Evolutionary conservation across 2,797 vertebrate genomes (phyloP), one percentile per base, ranked within the genome.

Genomic region (Sebastes cheni): DNA sequence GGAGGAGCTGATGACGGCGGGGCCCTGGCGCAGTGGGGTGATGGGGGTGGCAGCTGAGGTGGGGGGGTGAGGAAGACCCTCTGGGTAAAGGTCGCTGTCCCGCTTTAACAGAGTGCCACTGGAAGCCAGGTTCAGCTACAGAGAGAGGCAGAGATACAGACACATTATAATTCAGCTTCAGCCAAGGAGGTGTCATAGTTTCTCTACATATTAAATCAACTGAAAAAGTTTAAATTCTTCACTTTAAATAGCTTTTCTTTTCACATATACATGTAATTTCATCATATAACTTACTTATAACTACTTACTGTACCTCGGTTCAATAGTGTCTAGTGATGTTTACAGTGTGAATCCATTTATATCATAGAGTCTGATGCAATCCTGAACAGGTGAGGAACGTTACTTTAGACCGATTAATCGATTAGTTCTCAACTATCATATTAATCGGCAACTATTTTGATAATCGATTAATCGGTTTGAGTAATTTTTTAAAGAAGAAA

Each of bases 1-100:
- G 88, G 98, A 97, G 84, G 98, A 98, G 94, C 98, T 97, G 94
- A 99, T 98, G 95, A 99, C 98, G 1, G 98, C 98, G 86, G 98
- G 98, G 80, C 97, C 97, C 93, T 97, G 97, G 86, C 98, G 96
- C 88, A 99, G 92, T 1, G 98, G 98, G 80, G 98, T 99, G 95
- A 99, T 97, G 79, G 98, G 98, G 36, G 98, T 95, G 2, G 97
- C 97, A 8, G 98, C 98, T 0, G 97, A 98, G 93, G 98, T 99
- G 85, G 98, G 98, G 50, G 98, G 98, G 93, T 99, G 98, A 91
- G 97, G 97, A 73, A 99, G 97, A 77, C 97, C 97, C 61, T 99
- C 98, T 4, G 97, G 97, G 92, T 98, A 99, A 0, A 95, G 95
- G 71, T 99, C 98, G 1, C 96, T 97, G 88, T 98, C 97, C 94